phyloP scores from a whole-genome alignment of 1,140 invertebrate species.

The Teleogryllus occipitalis region DNA sequence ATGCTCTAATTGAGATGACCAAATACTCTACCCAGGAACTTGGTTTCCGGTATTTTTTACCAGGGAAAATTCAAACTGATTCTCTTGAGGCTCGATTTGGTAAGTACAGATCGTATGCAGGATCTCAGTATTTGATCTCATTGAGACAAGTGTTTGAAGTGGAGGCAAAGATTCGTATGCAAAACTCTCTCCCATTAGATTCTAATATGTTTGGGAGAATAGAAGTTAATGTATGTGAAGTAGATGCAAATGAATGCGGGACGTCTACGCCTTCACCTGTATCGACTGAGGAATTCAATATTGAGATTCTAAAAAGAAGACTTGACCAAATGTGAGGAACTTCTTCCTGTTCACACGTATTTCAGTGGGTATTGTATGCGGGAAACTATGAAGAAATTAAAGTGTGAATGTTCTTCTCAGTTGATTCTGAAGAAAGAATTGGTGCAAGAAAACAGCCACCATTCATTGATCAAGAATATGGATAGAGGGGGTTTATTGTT shows the following conservation, averaged over 20 bases:
- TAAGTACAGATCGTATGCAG: constrained; percentile 8
- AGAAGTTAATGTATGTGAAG: not conserved
- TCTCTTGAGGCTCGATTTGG: constrained; percentile 11
- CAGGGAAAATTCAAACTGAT: constrained; percentile 15
- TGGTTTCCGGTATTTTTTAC: not conserved
- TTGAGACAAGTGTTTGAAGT: constrained; percentile 13
- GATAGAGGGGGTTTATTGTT: not conserved
- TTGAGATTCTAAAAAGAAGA: not conserved
- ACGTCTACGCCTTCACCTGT: not conserved
- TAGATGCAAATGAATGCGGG: not conserved
- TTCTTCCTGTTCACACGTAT: not conserved
- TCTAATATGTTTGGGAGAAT: not conserved
- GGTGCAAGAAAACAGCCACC: not conserved
- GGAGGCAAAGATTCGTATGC: not conserved
- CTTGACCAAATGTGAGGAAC: not conserved
- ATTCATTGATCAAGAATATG: constrained; percentile 2
- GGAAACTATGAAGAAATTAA: not conserved
- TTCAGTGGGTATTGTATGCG: not conserved
- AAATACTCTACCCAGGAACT: constrained; percentile 9
- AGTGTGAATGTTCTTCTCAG: too few relatives aligned
- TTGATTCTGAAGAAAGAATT: not conserved
- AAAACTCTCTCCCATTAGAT: not conserved
- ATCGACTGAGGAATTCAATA: not conserved
- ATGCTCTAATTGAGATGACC: not conserved
- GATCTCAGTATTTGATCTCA: not conserved